Evolutionary conservation across 2,888 invertebrate genomes (phyloP).

Genomic region (Rhagophthalmus giganteus): DNA sequence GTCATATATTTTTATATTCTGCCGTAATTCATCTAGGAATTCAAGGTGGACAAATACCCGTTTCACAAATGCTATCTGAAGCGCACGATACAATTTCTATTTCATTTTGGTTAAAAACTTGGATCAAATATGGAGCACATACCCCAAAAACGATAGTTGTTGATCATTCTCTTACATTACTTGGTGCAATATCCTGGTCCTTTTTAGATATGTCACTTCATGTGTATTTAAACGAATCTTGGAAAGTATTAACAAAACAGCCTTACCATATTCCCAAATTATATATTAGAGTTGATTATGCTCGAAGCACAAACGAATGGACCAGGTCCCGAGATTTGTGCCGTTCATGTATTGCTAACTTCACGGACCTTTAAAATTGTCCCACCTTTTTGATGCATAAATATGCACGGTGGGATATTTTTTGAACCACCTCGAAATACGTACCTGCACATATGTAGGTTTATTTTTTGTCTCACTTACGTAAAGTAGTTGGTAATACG

Average conservation of each 20-base stretch:
- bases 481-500: no score
- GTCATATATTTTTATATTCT: constrained; percentile 16
- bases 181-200: constrained; percentile 9
- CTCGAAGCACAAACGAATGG: no score
- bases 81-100: constrained; percentile 11
- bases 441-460: no score
- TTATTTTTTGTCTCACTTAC: no score
- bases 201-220: constrained; percentile 4
- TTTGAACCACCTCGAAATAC: no score
- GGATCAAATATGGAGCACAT: constrained; percentile 9
- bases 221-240: background rate
- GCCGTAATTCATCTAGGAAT: constrained; percentile 13
- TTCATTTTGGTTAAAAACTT: constrained; percentile 10
- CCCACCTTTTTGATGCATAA: no score
- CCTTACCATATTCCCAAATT: background rate
- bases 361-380: no score
- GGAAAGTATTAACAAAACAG: background rate
- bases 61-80: constrained; percentile 23
- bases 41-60: constrained; percentile 12
- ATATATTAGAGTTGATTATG: background rate
- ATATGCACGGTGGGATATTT: no score
- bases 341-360: no score
- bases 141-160: constrained; percentile 12
- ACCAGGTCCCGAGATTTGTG: no score
- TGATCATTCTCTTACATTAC: constrained; percentile 17